Evolutionary conservation across 2,113 vertebrate species (phyloP), one percentile per base, ranked within the genome.

Genomic region (Pomatorhinus ruficollis): DNA sequence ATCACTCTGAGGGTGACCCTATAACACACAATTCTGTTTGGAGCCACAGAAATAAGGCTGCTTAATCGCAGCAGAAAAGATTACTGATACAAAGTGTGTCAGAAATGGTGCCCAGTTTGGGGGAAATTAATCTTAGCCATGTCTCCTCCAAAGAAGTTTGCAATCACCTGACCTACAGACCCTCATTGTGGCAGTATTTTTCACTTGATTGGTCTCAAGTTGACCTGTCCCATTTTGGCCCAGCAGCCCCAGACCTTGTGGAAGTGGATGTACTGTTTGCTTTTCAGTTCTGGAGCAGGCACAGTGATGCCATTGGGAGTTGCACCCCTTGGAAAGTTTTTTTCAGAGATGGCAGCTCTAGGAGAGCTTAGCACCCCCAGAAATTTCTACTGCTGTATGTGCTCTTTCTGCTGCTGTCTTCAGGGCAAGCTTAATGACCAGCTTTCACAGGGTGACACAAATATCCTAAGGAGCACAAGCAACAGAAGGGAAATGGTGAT

Each of bases 251-350:
- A 56, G 35, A 56, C 25, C 30, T 63, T 35, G 8, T 88, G 50
- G 28, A 76, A 70, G 30, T 47, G 47, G 27, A 68, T 56, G 52
- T 50, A 2, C 30, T 70, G 19, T 64, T 89, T 45, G 57, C 24
- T 70, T 71, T 75, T 47, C 69, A 84, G 37, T 44, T 63, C n/a
- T 72, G 66, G 45, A 83, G 22, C 45, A 63, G 64, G 28, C 37
- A 39, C 24, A 11, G 69, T 0, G 0, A 37, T 69, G 40, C 40
- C 57, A 47, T 25, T 0, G 0, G 54, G 33, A 79, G 11, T 31
- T 17, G 31, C 35, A 8, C 23, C 23, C 87, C 59, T 60, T 72
- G 75, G 42, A 80, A 85, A 24, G 1, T 2, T 28, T 71, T 71
- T 83, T 83, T 64, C 39, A 24, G 31, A 88, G 57, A 35, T 11